Evolutionary conservation across 2,888 invertebrate genomes (phyloP).

Genomic region (Thymelicus lineola): DNA sequence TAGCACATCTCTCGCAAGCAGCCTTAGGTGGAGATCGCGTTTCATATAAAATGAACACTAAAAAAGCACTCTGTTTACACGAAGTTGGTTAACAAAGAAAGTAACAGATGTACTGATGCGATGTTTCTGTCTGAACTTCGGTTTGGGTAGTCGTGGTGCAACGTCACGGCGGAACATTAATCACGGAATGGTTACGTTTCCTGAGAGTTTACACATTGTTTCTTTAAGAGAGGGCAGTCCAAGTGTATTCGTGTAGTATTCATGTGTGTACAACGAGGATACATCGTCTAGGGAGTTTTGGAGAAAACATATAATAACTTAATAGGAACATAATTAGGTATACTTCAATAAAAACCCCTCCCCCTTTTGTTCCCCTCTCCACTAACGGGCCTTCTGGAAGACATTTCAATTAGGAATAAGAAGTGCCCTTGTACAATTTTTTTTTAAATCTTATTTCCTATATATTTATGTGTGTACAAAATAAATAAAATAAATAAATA

Average conservation of each 20-base stretch:
- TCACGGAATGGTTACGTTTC: slow-evolving; percentile 65
- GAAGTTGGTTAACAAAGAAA: slow-evolving; percentile 17
- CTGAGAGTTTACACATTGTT: slow-evolving; percentile 45
- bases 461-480: too few species aligned
- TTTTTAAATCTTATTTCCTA: too few species aligned
- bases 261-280: background rate
- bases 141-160: slow-evolving; percentile 57
- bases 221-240: slow-evolving; percentile 11
- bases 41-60: background rate
- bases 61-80: background rate
- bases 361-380: too few species aligned
- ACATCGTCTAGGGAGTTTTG: background rate
- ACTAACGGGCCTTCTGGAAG: too few species aligned
- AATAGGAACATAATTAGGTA: too few species aligned
- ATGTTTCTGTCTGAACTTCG: slow-evolving; percentile 48
- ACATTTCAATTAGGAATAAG: too few species aligned
- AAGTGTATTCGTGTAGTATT: background rate
- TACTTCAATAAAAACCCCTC: too few species aligned
- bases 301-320: too few species aligned
- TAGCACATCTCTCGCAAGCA: too few species aligned
- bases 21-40: background rate
- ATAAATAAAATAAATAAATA: too few species aligned
- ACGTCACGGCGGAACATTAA: slow-evolving; percentile 75
- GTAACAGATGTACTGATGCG: slow-evolving; percentile 17
- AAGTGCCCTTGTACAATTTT: too few species aligned